Evolutionary conservation across 2,888 invertebrate species (phyloP).

Genomic region (Laothoe populi): DNA sequence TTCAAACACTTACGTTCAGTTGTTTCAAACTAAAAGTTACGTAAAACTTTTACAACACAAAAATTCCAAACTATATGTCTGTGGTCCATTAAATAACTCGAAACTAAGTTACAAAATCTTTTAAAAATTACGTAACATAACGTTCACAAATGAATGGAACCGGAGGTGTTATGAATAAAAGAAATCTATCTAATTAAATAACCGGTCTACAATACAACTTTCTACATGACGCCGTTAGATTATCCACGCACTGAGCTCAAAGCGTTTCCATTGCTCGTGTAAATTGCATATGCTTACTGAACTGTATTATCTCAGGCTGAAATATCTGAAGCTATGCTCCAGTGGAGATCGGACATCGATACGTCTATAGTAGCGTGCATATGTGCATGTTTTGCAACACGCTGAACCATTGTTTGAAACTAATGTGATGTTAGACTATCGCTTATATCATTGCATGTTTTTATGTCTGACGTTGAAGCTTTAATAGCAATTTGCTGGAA

Average conservation of each 20-base stretch:
- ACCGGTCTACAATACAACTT: constrained; percentile 20
- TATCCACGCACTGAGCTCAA: background rate
- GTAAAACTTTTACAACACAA: background rate
- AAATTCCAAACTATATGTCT: constrained; percentile 1
- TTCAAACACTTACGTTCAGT: background rate
- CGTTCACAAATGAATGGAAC: constrained; percentile 1
- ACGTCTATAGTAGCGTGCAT: background rate
- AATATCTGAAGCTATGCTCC: constrained; percentile 19
- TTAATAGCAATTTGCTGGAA: no score
- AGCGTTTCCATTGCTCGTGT: background rate
- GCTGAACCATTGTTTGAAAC: background rate
- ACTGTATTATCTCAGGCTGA: constrained; percentile 19
- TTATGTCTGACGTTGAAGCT: background rate
- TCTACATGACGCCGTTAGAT: background rate
- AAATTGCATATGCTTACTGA: constrained; percentile 11
- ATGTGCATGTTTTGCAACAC: background rate
- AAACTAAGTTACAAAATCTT: background rate
- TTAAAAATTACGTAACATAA: constrained; percentile 10
- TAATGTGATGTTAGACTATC: background rate
- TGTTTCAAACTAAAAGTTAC: background rate
- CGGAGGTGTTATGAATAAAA: constrained; percentile 12
- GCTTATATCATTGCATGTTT: background rate
- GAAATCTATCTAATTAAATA: constrained; percentile 24
- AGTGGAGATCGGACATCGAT: constrained; percentile 12
- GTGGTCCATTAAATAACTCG: constrained; percentile 3